Base-by-base conservation (phyloP, 2,888 invertebrate genomes). In the Dryobotodes eremita region DNA sequence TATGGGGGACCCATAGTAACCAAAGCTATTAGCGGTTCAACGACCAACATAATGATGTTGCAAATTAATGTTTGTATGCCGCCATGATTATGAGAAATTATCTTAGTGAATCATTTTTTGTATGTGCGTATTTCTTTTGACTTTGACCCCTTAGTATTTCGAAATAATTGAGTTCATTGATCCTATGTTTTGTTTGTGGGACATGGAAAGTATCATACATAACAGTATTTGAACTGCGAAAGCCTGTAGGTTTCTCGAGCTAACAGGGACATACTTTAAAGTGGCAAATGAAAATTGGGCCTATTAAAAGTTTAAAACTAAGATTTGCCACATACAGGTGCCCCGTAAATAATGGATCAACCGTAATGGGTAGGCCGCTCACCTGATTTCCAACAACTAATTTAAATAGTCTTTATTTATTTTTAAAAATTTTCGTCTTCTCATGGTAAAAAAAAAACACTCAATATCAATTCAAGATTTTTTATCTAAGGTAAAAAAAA, bases 21-120 rank as follows among this genome's bases (percentile, higher is more conserved):
- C 66, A 61, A 80, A 83, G 88, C 86, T 80, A 91, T 89, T 86
- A 87, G 85, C 89, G 91, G 92, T 93, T 92, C 94, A 92, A 92
- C 85, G 93, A 91, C 93, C 94, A 85, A 23, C 62, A 59, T 89
- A 81, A 86, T 82, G 85, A 86, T 86, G 84, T 84, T 85, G 85
- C 83, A 86, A 86, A 88, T 88, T 87, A 88, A 85, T 80, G 80
- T 86, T 89, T 84, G 72, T 83, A 64, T 75, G 85, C 84, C 82
- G 69, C 65, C 59, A 74, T 88, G 83, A 83, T 83, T 84, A 80
- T 83, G 70, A 84, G 75, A 81, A 78, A 82, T 76, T 79, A 77
- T 81, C 75, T 80, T 74, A 36, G 79, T 68, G 50, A 79, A 72
- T 7, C 20, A 66, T 75, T 75, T 81, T 89, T 75, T 81, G 53